These are phyloP conservation scores for Uloborus plumipes DNA, from an alignment of 2,888 invertebrate genomes.

Conservation along the genomic window DNA sequence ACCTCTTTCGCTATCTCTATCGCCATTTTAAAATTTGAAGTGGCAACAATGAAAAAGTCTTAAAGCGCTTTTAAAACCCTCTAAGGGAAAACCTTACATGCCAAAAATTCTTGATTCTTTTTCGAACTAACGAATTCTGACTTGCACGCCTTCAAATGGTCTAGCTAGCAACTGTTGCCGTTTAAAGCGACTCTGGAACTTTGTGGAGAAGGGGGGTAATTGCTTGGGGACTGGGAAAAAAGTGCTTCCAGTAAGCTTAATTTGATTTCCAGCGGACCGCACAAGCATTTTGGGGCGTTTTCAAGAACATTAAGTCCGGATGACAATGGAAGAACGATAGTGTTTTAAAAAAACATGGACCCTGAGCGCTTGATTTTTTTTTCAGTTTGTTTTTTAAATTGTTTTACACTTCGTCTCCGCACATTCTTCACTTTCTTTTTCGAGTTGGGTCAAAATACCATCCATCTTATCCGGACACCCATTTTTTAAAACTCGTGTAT, in stretches of 20 bases:
- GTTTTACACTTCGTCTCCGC: constrained; percentile 37
- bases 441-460: constrained; percentile 49
- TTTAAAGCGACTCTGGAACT: constrained; percentile 13
- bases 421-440: constrained; percentile 5
- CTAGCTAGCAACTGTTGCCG: constrained; percentile 40
- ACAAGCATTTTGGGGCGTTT: constrained; percentile 60
- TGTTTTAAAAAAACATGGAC: constrained; percentile 58
- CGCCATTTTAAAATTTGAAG: no score
- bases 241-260: constrained; percentile 42
- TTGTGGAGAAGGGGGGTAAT: constrained; percentile 6
- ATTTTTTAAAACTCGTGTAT: constrained; percentile 14
- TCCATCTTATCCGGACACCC: constrained; percentile 56
- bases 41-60: no score
- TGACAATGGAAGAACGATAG: constrained; percentile 57
- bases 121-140: constrained; percentile 57
- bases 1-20: no score
- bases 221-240: constrained; percentile 12
- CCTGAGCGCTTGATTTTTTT: constrained; percentile 32
- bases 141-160: constrained; percentile 46
- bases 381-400: constrained; percentile 46
- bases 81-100: constrained; percentile 37
- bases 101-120: constrained; percentile 61
- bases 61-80: no score
- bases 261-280: constrained; percentile 61
- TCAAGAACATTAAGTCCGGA: constrained; percentile 62